phyloP scores from a whole-genome alignment of 2,113 vertebrate genomes.

The Paramormyrops kingsleyae region DNA sequence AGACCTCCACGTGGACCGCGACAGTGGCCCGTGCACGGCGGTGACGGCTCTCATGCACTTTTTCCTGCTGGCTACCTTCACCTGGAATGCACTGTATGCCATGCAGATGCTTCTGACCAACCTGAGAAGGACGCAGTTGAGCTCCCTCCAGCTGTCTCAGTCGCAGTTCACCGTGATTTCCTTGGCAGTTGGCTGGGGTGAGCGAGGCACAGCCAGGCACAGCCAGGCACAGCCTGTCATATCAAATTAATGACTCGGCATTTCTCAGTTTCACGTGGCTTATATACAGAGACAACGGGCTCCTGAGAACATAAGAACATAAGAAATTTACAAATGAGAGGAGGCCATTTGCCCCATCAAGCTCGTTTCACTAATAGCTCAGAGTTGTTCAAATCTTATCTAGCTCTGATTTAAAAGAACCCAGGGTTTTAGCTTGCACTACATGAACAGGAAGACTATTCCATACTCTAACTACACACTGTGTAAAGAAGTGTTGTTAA shows the following conservation, averaged over 20 bases:
- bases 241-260: background rate
- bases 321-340: too few relatives aligned
- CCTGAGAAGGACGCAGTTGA: conserved; percentile 9
- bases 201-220: conserved; percentile 17
- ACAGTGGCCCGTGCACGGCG: conserved; percentile 28
- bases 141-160: background rate
- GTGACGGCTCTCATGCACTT: conserved; percentile 53
- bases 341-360: too few relatives aligned
- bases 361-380: too few relatives aligned
- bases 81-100: conserved; percentile 52
- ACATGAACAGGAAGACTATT: too few relatives aligned
- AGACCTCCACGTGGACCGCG: fast-evolving
- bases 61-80: conserved; percentile 58
- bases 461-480: too few relatives aligned
- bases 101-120: conserved; percentile 50
- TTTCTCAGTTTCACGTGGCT: background rate
- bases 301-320: background rate
- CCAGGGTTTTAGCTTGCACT: too few relatives aligned
- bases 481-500: background rate
- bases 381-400: too few relatives aligned
- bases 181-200: conserved; percentile 50
- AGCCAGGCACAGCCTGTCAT: conserved; percentile 17
- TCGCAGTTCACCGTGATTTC: conserved; percentile 15
- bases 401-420: too few relatives aligned
- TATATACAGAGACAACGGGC: background rate